Evolutionary conservation across 2,113 vertebrate species (phyloP), one percentile per base, ranked within the genome.

Genomic region (Dipodomys merriami): DNA sequence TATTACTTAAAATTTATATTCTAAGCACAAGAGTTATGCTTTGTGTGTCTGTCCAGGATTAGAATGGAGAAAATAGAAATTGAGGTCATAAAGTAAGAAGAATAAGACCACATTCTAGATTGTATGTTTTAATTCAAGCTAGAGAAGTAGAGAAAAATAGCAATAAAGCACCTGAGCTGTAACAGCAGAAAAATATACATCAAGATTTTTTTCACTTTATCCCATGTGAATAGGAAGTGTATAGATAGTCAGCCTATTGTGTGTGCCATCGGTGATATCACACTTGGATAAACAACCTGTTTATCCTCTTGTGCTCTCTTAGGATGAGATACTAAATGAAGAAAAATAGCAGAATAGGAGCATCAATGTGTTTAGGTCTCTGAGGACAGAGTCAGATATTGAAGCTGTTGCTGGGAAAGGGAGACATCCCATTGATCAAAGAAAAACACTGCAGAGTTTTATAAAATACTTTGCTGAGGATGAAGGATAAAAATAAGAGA

Each of bases 291-390:
- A 96, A 82, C 73, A 91, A 91, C 90, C n/a, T 88, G 3, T 95
- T 97, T 96, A 65, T 64, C 76, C 57, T 84, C 23, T 1, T 33
- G 1, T 64, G 23, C 53, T 96, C 86, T 96, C 90, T 88, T 27
- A 86, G 44, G 67, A 78, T 86, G 60, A 93, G 79, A 83, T 30
- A 88, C 25, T 94, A 95, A 96, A 95, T 88, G 88, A 97, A 96
- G 94, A 96, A 95, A 96, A 97, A 91, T 30, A 16, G 18, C 79
- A 64, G 23, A 96, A 83, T 79, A 92, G 86, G 95, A 94, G 30
- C 30, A 95, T 96, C 92, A 82, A 16, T 65, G 25, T 91, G n/a
- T 94, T 96, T 91, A 90, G 95, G 62, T 68, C 83, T 95, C 68
- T 84, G 39, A 30, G 95, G 82, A 92, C 39, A 77, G 1, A 79